phyloP scores from a whole-genome alignment of 2,888 invertebrate species.

The Eustalomyia histrio region DNA sequence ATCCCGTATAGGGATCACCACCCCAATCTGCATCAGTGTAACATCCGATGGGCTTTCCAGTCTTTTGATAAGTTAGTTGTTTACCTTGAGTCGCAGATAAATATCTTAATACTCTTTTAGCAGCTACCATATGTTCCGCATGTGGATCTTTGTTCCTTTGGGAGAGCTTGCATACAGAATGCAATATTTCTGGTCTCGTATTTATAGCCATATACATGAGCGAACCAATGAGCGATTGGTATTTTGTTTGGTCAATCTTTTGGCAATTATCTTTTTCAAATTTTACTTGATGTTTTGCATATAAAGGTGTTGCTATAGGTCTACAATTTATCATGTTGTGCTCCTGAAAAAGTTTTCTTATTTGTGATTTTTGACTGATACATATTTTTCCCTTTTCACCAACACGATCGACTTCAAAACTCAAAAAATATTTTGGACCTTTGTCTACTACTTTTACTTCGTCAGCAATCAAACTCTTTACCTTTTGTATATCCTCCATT shows the following conservation, averaged over 20 bases:
- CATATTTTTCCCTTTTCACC: slow-evolving; percentile 29
- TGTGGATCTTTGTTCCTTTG: slow-evolving; percentile 23
- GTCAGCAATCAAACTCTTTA: slow-evolving; percentile 21
- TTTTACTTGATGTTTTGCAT: slow-evolving; percentile 22
- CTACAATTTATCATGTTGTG: slow-evolving; percentile 42
- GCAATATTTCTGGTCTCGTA: slow-evolving; percentile 30
- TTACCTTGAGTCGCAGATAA: slow-evolving; percentile 20
- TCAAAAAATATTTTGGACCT: slow-evolving; percentile 33
- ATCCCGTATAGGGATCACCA: slow-evolving; percentile 29
- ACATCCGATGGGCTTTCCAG: slow-evolving; percentile 7
- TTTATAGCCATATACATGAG: too few relatives aligned
- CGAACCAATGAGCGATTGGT: slow-evolving; percentile 16
- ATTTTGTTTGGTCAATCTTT: neutral
- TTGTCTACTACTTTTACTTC: slow-evolving; percentile 28
- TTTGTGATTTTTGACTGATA: slow-evolving; percentile 35
- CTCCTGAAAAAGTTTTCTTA: slow-evolving; percentile 13
- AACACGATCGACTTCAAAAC: slow-evolving; percentile 30
- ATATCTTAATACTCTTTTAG: slow-evolving; percentile 19
- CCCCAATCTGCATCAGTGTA: slow-evolving; percentile 23
- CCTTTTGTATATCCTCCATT: slow-evolving; percentile 2
- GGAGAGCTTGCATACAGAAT: too few relatives aligned
- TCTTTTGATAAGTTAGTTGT: slow-evolving; percentile 18
- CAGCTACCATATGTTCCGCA: slow-evolving; percentile 14
- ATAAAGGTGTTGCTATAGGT: slow-evolving; percentile 33
- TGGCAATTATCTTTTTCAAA: slow-evolving; percentile 11